Percentiles rank a stretch among this genome's conserved stretches.
Evolutionary conservation across 2,888 invertebrate genomes (phyloP).

Genomic region (Megamerina dolium): DNA sequence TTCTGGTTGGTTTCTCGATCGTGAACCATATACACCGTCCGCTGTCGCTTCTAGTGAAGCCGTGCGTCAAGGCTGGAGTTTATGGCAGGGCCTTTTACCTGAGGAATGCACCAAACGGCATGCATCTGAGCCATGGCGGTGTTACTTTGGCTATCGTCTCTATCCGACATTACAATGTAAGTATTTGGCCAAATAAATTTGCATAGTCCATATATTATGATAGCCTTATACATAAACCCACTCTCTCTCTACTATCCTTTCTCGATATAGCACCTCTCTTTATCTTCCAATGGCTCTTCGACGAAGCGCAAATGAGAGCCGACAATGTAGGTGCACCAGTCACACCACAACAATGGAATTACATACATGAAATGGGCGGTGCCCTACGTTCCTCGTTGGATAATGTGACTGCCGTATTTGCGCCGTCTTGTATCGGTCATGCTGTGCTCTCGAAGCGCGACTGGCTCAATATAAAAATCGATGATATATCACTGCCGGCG

Average conservation of each 20-base stretch:
- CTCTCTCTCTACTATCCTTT: conserved; percentile 34
- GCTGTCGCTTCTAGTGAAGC: conserved; percentile 59
- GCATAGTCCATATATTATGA: neutral
- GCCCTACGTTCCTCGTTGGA: conserved; percentile 74
- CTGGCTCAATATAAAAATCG: conserved; percentile 80
- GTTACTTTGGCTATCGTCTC: conserved; percentile 85
- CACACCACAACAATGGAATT: conserved; percentile 87
- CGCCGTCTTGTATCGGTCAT: conserved; percentile 90
- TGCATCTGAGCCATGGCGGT: conserved; percentile 75
- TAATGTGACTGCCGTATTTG: conserved; percentile 83
- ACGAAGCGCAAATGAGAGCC: conserved; percentile 89
- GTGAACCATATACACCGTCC: conserved; percentile 66
- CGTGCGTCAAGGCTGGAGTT: conserved; percentile 66
- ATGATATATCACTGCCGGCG: conserved; percentile 75
- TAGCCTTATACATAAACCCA: neutral
- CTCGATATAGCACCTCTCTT: conserved; percentile 67
- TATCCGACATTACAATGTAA: conserved; percentile 78
- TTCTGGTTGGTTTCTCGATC: conserved; percentile 92
- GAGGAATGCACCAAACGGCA: conserved; percentile 66
- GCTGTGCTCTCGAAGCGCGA: conserved; percentile 80
- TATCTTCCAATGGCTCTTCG: conserved; percentile 91
- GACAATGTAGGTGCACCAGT: conserved; percentile 87
- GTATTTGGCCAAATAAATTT: conserved; percentile 22
- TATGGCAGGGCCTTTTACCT: conserved; percentile 78
- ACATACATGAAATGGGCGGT: conserved; percentile 84